Percentiles rank a stretch among this genome's conserved stretches.
These are phyloP conservation scores for Sminthurinus aureus DNA, from an alignment of 2,888 invertebrate species.

Conservation along the genomic window DNA sequence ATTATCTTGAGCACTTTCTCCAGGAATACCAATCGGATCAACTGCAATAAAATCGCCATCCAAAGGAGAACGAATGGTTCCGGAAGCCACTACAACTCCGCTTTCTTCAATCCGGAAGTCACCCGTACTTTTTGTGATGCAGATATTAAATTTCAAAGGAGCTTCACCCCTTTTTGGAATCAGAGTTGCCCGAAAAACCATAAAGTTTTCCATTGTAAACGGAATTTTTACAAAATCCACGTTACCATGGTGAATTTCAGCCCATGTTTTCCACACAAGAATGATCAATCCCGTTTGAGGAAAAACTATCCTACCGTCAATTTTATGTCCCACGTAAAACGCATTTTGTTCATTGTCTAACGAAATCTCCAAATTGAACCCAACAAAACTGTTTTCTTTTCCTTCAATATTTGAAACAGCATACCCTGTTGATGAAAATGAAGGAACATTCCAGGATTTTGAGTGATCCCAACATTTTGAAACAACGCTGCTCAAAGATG, in stretches of 20 bases:
- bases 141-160: background rate
- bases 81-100: background rate
- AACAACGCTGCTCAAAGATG: conserved; percentile 81
- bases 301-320: background rate
- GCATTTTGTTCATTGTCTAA: too few species aligned
- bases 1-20: conserved; percentile 17
- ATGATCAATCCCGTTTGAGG: background rate
- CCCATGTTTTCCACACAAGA: background rate
- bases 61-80: background rate
- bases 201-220: background rate
- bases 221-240: conserved; percentile 66
- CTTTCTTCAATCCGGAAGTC: background rate
- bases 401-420: conserved; percentile 64
- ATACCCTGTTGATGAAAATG: conserved; percentile 83
- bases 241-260: background rate
- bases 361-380: conserved; percentile 60
- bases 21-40: conserved; percentile 24
- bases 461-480: background rate
- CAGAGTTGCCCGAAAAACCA: background rate
- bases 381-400: conserved; percentile 62
- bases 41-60: conserved; percentile 28
- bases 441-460: conserved; percentile 67
- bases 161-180: conserved; percentile 62
- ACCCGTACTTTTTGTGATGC: background rate
- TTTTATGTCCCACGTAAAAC: too few species aligned